Conservation (phyloP, 2,113 vertebrate genomes). For the Mobula hypostoma region DNA sequence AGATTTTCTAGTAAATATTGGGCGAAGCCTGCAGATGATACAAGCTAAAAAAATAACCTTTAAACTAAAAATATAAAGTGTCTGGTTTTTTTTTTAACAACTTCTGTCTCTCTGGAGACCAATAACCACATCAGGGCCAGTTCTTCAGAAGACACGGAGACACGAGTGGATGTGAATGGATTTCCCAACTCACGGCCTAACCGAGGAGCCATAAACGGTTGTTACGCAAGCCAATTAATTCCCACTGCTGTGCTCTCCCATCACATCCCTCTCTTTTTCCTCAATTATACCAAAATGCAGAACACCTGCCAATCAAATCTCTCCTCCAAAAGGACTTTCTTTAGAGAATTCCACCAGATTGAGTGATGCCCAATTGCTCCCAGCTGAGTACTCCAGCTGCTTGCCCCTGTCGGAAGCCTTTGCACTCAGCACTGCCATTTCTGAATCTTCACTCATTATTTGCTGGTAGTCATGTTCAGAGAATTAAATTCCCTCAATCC, state of each 20-base stretch:
- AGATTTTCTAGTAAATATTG: background rate
- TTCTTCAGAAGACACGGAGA: background rate
- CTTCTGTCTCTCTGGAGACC: background rate
- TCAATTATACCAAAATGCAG: background rate
- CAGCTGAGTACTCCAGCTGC: no score
- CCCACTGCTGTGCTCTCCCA: no score
- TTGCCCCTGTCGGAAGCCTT: background rate
- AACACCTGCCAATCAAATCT: background rate
- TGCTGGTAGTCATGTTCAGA: background rate
- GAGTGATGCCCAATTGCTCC: background rate
- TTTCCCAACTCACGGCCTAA: background rate
- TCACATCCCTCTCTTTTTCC: background rate
- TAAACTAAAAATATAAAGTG: background rate
- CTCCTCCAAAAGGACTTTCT: background rate
- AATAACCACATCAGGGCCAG: background rate
- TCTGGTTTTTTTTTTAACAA: no score
- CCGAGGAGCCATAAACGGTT: no score
- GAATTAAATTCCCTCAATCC: background rate
- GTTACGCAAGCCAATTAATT: no score
- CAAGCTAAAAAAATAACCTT: background rate
- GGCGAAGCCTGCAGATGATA: background rate
- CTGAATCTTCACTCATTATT: background rate
- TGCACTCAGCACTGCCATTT: background rate
- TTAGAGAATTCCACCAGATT: background rate
- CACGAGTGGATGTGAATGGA: background rate